These are phyloP conservation scores for Mylabris phalerata DNA, from an alignment of 1,140 invertebrate species.

Conservation along the genomic window DNA sequence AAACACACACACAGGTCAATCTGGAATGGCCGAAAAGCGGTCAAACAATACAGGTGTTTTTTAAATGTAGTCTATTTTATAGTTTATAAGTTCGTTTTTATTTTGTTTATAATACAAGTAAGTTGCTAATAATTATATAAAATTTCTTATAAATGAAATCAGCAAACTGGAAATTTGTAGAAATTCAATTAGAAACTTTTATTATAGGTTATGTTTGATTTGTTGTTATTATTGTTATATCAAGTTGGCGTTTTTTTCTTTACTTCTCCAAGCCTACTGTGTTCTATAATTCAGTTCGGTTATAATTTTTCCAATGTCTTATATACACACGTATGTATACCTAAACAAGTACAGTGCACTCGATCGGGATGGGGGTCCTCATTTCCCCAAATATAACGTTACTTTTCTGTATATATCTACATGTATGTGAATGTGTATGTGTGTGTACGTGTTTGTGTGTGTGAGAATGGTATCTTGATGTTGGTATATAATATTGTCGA, in stretches of 20 bases:
- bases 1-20: constrained; percentile 31
- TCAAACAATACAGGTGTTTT: constrained; percentile 43
- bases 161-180: not conserved
- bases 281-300: too few relatives aligned
- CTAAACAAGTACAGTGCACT: constrained; percentile 34
- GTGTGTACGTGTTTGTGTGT: too few relatives aligned
- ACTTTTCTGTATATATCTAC: constrained; percentile 20
- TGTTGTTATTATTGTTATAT: constrained; percentile 37
- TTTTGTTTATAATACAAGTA: not conserved
- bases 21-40: constrained; percentile 43
- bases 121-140: constrained; percentile 23
- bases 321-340: constrained; percentile 7
- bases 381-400: constrained; percentile 36
- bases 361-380: constrained; percentile 30
- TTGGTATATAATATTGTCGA: constrained; percentile 5
- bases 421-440: not conserved
- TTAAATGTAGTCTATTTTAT: constrained; percentile 38
- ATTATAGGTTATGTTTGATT: constrained; percentile 35
- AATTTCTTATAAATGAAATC: not conserved
- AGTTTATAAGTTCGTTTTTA: not conserved
- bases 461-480: too few relatives aligned
- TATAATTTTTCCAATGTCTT: too few relatives aligned
- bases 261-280: too few relatives aligned
- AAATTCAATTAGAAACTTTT: constrained; percentile 1
- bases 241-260: too few relatives aligned